Conservation (phyloP, 2,113 vertebrate genomes). For the Tylochromis polylepis region DNA sequence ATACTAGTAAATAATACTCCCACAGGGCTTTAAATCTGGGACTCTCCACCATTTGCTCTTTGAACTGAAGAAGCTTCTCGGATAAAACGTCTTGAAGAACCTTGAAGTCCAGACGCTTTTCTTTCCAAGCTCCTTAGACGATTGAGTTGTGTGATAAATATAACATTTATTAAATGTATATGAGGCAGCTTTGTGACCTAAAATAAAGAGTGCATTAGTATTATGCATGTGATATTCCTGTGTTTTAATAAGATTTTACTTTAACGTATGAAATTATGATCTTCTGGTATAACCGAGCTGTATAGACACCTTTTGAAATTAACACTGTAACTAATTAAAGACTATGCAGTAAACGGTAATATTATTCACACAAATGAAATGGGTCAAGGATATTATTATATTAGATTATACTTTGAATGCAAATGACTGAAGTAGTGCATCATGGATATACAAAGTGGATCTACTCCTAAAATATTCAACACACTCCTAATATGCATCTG, state of each 20-base stretch:
- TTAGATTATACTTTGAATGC: neutral
- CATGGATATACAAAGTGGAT: neutral
- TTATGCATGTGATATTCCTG: neutral
- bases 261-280: neutral
- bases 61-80: too few species aligned
- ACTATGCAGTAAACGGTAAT: neutral
- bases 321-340: neutral
- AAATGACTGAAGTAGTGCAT: neutral
- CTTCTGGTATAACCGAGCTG: neutral
- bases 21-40: too few species aligned
- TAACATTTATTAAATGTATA: neutral
- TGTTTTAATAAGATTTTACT: neutral
- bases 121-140: too few species aligned
- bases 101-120: too few species aligned
- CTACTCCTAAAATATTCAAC: neutral
- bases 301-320: accelerated
- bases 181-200: neutral
- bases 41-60: too few species aligned
- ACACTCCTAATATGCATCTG: neutral
- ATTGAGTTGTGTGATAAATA: neutral
- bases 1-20: too few species aligned
- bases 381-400: neutral
- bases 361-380: neutral
- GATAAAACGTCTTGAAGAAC: too few species aligned
- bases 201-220: neutral